Conservation (phyloP, 2,797 vertebrate genomes). For the Molossus alvarezi region DNA sequence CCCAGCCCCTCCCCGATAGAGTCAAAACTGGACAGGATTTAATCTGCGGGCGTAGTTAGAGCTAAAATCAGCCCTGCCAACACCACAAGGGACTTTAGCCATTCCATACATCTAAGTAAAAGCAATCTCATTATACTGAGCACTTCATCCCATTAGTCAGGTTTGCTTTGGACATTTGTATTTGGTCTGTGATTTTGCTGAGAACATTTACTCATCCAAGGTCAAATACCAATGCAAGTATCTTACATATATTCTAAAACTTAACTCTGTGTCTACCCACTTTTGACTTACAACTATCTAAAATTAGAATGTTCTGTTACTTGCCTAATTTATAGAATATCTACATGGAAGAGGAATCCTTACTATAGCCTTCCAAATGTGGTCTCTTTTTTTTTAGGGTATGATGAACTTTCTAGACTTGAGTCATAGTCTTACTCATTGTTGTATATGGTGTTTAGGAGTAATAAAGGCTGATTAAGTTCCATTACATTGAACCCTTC, state of each 20-base stretch:
- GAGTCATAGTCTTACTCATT: not conserved
- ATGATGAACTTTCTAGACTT: not conserved
- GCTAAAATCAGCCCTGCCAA: not conserved
- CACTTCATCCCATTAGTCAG: not conserved
- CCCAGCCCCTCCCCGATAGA: not conserved
- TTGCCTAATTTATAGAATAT: conserved; percentile 36
- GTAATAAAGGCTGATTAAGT: not conserved
- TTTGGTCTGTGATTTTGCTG: not conserved
- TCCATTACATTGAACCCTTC: not conserved
- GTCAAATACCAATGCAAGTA: conserved; percentile 14
- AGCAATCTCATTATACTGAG: not conserved
- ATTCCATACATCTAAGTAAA: not conserved
- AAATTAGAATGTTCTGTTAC: conserved; percentile 1
- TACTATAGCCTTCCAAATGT: not conserved
- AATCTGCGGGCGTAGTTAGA: not conserved
- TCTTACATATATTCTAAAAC: conserved; percentile 1
- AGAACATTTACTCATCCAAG: conserved; percentile 5
- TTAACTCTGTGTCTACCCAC: not conserved
- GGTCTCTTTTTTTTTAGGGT: not conserved
- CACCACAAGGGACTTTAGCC: not conserved
- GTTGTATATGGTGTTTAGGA: not conserved
- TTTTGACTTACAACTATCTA: not conserved
- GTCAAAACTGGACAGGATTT: not conserved
- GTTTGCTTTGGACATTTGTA: conserved; percentile 1
- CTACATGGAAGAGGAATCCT: not conserved